Evolutionary conservation across 2,113 vertebrate genomes (phyloP).

Genomic region (Ramphastos sulfuratus): DNA sequence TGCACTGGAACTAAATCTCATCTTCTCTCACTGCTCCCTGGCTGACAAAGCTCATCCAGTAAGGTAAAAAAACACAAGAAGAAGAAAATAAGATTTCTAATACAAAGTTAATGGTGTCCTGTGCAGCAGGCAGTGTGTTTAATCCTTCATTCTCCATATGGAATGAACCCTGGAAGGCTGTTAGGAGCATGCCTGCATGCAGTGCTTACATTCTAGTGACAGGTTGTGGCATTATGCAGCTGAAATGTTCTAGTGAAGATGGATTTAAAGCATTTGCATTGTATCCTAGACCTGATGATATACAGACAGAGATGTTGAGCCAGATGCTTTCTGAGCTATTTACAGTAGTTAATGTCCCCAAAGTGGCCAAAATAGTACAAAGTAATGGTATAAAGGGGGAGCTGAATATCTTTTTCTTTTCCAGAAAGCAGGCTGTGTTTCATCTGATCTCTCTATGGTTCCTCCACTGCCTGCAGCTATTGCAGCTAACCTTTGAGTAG

Average conservation of each 20-base stretch:
- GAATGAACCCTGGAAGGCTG: not conserved
- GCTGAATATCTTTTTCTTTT: not conserved
- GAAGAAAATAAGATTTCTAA: not conserved
- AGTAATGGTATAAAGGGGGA: not conserved
- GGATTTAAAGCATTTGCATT: not conserved
- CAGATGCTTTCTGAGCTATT: slow-evolving; percentile 26
- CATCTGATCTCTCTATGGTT: slow-evolving; percentile 19
- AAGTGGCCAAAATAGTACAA: slow-evolving; percentile 9
- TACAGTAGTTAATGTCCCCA: not conserved
- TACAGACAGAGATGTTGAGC: not conserved
- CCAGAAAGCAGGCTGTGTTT: not conserved
- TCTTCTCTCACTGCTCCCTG: not conserved
- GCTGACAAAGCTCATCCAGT: not conserved
- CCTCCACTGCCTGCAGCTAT: slow-evolving; percentile 37
- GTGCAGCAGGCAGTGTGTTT: not conserved
- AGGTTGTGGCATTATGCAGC: not conserved
- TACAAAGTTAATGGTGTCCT: not conserved
- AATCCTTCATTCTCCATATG: not conserved
- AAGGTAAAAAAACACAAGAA: not conserved
- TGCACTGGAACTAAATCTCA: not conserved
- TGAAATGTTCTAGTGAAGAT: not conserved
- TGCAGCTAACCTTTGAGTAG: slow-evolving; percentile 50
- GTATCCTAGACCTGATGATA: not conserved
- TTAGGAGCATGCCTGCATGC: not conserved
- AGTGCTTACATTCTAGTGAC: not conserved